Conservation (phyloP, 2,797 vertebrate genomes). For the Hafferia zeledoni region DNA sequence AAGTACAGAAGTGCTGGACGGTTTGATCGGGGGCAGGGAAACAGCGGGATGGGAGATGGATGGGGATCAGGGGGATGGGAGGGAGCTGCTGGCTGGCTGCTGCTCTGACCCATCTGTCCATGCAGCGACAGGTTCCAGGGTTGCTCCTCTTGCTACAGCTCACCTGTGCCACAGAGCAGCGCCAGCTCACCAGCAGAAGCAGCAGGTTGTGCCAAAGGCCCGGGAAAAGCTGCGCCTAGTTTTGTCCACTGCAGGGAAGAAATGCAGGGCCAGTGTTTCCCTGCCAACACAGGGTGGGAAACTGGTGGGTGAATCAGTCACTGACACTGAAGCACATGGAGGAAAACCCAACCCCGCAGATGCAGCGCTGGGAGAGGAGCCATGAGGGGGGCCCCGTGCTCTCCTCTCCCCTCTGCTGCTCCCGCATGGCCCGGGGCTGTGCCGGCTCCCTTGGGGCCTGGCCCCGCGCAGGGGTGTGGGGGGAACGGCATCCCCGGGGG, state of each 20-base stretch:
- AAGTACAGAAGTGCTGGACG: too few species aligned
- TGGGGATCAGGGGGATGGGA: background rate
- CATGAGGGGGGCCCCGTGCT: accelerated
- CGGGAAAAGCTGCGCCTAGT: accelerated
- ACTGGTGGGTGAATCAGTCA: accelerated
- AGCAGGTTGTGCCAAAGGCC: background rate
- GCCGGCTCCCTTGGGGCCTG: background rate
- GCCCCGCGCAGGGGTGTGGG: too few species aligned
- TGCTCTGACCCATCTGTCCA: too few species aligned
- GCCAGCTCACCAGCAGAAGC: background rate
- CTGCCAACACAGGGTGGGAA: too few species aligned
- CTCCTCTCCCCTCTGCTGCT: too few species aligned
- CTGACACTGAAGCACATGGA: background rate
- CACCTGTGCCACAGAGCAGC: background rate
- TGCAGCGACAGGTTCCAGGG: accelerated
- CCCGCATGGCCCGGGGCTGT: background rate
- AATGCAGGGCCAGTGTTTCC: background rate
- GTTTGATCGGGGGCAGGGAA: too few species aligned
- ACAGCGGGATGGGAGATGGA: too few species aligned
- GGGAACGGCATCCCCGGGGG: background rate
- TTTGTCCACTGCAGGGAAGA: background rate
- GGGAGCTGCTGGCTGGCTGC: background rate
- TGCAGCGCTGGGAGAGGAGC: too few species aligned
- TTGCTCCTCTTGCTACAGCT: background rate
- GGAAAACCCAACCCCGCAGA: background rate